A percentile compares a stretch with the other conserved stretches of the same genome.
Evolutionary conservation across 2,113 vertebrate genomes (phyloP).

Genomic region (Ascaphus truei): DNA sequence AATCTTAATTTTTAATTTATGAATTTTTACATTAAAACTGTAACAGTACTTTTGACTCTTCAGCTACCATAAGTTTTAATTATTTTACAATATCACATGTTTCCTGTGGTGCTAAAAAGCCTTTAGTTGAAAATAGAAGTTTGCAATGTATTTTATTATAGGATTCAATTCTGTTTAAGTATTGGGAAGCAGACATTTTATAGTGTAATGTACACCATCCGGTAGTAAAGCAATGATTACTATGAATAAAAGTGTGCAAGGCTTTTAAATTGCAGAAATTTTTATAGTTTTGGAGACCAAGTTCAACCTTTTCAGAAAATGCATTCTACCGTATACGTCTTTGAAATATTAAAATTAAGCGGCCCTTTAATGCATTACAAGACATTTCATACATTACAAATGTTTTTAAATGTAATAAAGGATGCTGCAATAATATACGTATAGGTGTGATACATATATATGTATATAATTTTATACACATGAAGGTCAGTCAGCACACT

Average conservation of each 20-base stretch:
- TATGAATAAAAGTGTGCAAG: not conserved
- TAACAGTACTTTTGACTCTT: conserved; percentile 7
- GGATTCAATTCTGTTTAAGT: conserved; percentile 10
- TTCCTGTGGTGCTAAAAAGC: not conserved
- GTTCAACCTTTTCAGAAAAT: no score
- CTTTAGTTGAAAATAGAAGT: not conserved
- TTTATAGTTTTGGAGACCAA: no score
- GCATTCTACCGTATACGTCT: no score
- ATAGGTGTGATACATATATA: no score
- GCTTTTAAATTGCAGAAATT: no score
- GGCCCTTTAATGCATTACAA: no score
- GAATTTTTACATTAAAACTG: conserved; percentile 1
- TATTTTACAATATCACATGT: not conserved
- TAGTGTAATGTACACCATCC: not conserved
- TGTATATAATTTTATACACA: no score
- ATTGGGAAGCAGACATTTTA: not conserved
- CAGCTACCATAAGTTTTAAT: conserved; percentile 10
- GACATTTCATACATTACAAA: no score
- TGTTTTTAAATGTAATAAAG: no score
- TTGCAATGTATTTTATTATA: not conserved
- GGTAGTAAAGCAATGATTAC: not conserved
- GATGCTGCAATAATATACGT: no score
- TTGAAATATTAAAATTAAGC: no score
- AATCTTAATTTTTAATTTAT: conserved; percentile 19
- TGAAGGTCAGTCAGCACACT: no score